Percentiles rank a stretch among this genome's conserved stretches.
Evolutionary conservation across 2,797 vertebrate genomes (phyloP).

Genomic region (Poecile montanus): DNA sequence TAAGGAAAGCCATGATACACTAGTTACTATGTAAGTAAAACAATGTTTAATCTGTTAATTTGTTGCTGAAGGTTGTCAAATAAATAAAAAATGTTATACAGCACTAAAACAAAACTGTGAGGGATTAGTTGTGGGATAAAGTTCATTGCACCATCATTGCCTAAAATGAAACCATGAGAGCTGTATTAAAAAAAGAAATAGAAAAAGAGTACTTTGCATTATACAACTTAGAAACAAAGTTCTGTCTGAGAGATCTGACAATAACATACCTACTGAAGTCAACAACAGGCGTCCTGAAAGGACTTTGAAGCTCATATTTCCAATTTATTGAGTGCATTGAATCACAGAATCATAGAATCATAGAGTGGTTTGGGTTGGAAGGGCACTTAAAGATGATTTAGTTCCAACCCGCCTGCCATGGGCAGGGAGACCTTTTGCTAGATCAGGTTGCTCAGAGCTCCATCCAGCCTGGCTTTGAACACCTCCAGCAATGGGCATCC

Average conservation of each 20-base stretch:
- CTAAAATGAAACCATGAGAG: background rate
- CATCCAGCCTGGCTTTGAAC: background rate
- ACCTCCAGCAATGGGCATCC: background rate
- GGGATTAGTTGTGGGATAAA: background rate
- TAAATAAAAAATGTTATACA: background rate
- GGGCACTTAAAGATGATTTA: background rate
- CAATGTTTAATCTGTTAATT: background rate
- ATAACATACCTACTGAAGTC: background rate
- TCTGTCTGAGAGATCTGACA: background rate
- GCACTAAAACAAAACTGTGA: background rate
- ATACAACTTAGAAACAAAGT: background rate
- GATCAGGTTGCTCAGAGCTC: background rate
- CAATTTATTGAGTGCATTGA: background rate
- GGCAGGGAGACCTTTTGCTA: background rate
- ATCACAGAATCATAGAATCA: background rate
- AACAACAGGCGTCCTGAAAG: background rate
- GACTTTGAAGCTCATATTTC: background rate
- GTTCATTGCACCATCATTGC: background rate
- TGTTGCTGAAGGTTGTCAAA: background rate
- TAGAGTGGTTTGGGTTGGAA: background rate
- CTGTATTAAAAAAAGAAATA: background rate
- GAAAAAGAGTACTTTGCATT: background rate
- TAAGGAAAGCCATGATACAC: background rate
- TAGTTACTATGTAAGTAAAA: background rate
- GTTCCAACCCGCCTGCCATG: background rate